phyloP scores from a whole-genome alignment of 2,797 vertebrate species.

The Uromys caudimaculatus region DNA sequence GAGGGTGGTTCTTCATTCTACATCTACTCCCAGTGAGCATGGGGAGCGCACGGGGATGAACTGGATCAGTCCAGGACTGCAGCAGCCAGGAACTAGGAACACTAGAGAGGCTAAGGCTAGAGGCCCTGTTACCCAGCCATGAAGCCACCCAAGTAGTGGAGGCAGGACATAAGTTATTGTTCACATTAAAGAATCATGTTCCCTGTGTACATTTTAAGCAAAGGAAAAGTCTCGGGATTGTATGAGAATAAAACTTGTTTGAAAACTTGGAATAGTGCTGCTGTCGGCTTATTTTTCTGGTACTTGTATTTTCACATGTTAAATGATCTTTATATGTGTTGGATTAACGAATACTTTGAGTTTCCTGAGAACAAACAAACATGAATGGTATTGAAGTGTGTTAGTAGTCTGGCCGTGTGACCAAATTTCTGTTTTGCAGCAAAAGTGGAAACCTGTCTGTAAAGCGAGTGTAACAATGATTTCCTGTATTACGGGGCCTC shows the following conservation, averaged over 20 bases:
- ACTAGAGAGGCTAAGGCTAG: not conserved
- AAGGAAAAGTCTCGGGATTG: conserved; percentile 73
- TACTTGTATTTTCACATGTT: conserved; percentile 90
- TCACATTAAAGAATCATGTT: conserved; percentile 71
- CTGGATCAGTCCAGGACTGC: not conserved
- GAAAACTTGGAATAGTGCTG: conserved; percentile 83
- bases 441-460: conserved; percentile 91
- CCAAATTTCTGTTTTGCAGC: conserved; percentile 74
- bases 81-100: not conserved
- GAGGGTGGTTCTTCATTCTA: not conserved
- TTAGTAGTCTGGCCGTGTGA: conserved; percentile 89
- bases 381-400: conserved; percentile 89
- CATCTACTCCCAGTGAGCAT: not conserved
- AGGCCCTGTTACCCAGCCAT: not conserved
- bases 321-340: conserved; percentile 91
- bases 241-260: conserved; percentile 85
- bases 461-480: conserved; percentile 87
- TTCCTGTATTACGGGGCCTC: conserved; percentile 91
- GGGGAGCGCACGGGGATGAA: not conserved
- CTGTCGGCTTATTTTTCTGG: conserved; percentile 87
- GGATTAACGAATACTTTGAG: conserved; percentile 92
- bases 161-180: conserved; percentile 84
- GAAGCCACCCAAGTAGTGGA: conserved; percentile 15
- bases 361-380: conserved; percentile 86
- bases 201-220: conserved; percentile 79